phyloP scores from a whole-genome alignment of 2,888 invertebrate species.

The Agrochola circellaris region DNA sequence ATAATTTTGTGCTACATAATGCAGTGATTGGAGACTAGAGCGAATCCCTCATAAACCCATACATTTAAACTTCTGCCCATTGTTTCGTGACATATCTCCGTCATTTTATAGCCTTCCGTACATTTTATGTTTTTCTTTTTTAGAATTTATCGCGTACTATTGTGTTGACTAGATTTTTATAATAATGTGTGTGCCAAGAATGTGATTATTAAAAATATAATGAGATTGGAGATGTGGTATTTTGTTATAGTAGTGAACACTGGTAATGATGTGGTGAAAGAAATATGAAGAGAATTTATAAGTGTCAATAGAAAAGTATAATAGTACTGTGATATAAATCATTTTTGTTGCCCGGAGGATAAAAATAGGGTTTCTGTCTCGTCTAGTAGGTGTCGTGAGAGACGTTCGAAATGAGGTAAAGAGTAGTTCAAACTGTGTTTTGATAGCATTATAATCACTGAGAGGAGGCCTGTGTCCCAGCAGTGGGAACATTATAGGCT shows the following conservation, averaged over 20 bases:
- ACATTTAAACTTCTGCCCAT: slow-evolving; percentile 27
- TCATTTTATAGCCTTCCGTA: slow-evolving; percentile 57
- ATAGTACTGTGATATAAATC: slow-evolving; percentile 37
- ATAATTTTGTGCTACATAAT: too few species aligned
- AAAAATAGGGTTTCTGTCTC: neutral
- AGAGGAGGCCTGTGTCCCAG: too few species aligned
- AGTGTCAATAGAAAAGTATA: slow-evolving; percentile 42
- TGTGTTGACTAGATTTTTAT: slow-evolving; percentile 63
- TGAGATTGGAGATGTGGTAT: slow-evolving; percentile 56
- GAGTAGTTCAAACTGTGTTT: neutral
- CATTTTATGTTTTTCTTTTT: slow-evolving; percentile 60
- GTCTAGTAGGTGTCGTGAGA: neutral
- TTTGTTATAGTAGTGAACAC: slow-evolving; percentile 51
- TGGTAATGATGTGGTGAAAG: slow-evolving; percentile 58
- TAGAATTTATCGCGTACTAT: slow-evolving; percentile 65
- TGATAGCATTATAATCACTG: neutral
- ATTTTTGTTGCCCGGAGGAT: slow-evolving; percentile 1
- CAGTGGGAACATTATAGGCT: too few species aligned
- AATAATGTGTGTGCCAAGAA: slow-evolving; percentile 63
- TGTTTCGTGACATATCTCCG: neutral
- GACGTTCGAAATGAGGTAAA: neutral
- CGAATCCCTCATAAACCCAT: too few species aligned
- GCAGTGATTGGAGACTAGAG: too few species aligned
- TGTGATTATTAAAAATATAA: slow-evolving; percentile 68
- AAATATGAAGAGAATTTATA: slow-evolving; percentile 53